Base-by-base conservation (phyloP, 2,888 invertebrate species). In the Andrena bucephala region DNA sequence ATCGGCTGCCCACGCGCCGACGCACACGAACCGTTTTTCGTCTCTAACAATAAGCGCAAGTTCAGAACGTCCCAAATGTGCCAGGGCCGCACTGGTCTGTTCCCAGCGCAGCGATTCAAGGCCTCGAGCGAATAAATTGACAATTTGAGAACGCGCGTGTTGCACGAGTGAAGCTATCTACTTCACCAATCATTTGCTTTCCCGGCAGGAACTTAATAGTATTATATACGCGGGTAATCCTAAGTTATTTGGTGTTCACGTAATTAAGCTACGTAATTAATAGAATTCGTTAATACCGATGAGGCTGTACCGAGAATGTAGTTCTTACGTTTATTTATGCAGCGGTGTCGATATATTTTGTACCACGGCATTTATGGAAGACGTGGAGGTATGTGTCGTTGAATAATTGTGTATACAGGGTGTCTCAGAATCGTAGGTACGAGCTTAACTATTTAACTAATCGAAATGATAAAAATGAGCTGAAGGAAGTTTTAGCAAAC, bases 261-360 rank as follows among this genome's bases (percentile, higher is more conserved):
- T 60, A 52, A 66, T 29, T 62, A 50, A 36, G 57, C 54, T 66
- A 57, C 59, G 36, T 42, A 71, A 84, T 31, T 72, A 54, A 31
- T 84, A 72, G 59, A 20, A 66, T 66, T 75, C 52, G 60, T 67
- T 16, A 50, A 75, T 77, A 71, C 52, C 68, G 65, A 70, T 54
- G 86, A 87, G 80, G 83, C 83, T 88, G 85, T 67, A 77, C 52
- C 7, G 60, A 77, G 52, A 29, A 24, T 67, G 29, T 82, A 82
- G 59, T 54, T 63, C 57, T 67, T 77, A 77, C 63, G 65, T 77
- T 85, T 77, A 71, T 70, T 77, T 63, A 85, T 52, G 50, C 29
- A 20, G 66, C 29, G 69, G 60, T 65, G 29, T 69, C 48, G 29
- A 42, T 29, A 42, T 42, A 59, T 67, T 77, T 63, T 67, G 6